These are phyloP conservation scores for Bombus waltoni DNA, from an alignment of 1,140 invertebrate genomes.

Conservation along the genomic window DNA sequence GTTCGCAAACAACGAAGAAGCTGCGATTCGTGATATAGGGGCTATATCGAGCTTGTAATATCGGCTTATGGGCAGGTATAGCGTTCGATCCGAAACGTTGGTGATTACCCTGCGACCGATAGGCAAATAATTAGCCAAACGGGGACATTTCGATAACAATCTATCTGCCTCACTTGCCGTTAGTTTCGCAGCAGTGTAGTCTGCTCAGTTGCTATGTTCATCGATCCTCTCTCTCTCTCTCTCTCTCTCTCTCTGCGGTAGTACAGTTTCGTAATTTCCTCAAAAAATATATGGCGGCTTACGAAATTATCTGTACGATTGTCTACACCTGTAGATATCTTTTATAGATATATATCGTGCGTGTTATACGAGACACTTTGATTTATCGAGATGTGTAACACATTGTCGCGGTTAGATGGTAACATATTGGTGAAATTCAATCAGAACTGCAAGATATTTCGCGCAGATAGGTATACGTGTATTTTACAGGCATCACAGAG, in stretches of 20 bases:
- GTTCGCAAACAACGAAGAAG: neutral
- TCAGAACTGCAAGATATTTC: too few species aligned
- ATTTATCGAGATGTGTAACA: too few species aligned
- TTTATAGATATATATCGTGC: neutral
- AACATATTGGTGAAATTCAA: too few species aligned
- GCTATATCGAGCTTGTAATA: neutral
- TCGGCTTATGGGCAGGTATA: neutral
- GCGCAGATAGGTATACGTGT: too few species aligned
- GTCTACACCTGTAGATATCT: neutral
- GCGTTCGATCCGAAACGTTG: slow-evolving; percentile 12
- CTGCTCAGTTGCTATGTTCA: neutral
- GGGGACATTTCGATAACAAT: slow-evolving; percentile 38
- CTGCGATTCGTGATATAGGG: neutral
- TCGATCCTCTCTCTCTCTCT: neutral
- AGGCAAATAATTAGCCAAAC: slow-evolving; percentile 31
- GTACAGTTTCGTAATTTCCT: too few species aligned
- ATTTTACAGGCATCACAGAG: too few species aligned
- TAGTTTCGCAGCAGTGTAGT: neutral
- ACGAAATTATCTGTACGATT: too few species aligned
- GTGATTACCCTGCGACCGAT: slow-evolving; percentile 38
- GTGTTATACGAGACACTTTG: neutral
- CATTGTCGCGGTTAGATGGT: too few species aligned
- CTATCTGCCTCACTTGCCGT: slow-evolving; percentile 21
- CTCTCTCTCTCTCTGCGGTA: too few species aligned
- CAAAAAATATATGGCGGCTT: neutral